Evolutionary conservation across 2,888 invertebrate species (phyloP).

Genomic region (Pilophorus perplexus): DNA sequence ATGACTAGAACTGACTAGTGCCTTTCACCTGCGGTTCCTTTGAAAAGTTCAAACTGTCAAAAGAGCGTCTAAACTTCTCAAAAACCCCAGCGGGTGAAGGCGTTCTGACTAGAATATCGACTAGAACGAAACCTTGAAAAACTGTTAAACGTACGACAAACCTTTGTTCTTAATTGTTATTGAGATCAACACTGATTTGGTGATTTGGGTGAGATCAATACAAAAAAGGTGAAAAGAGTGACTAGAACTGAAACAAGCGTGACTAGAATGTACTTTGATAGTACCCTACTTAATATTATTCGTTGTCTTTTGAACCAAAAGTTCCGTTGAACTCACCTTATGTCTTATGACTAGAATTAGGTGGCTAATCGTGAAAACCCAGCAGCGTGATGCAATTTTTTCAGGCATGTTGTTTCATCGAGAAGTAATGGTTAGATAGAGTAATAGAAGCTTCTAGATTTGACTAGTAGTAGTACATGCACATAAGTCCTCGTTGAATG

Average conservation of each 20-base stretch:
- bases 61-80: not conserved
- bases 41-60: not conserved
- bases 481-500: constrained; percentile 38
- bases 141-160: too few species aligned
- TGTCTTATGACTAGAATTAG: constrained; percentile 13
- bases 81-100: not conserved
- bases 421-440: constrained; percentile 33
- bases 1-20: constrained; percentile 20
- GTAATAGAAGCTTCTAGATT: constrained; percentile 41
- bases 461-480: constrained; percentile 40
- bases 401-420: constrained; percentile 5
- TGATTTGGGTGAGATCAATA: not conserved
- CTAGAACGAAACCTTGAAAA: constrained; percentile 11
- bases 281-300: constrained; percentile 23
- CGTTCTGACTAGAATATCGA: constrained; percentile 15
- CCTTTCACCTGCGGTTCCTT: not conserved
- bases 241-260: not conserved
- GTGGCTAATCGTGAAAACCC: too few species aligned
- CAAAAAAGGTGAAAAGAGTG: not conserved
- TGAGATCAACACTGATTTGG: not conserved
- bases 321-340: constrained; percentile 33
- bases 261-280: constrained; percentile 11
- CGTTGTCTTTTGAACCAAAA: constrained; percentile 37
- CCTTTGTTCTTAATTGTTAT: not conserved
- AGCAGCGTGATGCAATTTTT: too few species aligned